These are phyloP conservation scores for Drosophila athabasca DNA, from an alignment of 1,140 invertebrate species.

Conservation along the genomic window DNA sequence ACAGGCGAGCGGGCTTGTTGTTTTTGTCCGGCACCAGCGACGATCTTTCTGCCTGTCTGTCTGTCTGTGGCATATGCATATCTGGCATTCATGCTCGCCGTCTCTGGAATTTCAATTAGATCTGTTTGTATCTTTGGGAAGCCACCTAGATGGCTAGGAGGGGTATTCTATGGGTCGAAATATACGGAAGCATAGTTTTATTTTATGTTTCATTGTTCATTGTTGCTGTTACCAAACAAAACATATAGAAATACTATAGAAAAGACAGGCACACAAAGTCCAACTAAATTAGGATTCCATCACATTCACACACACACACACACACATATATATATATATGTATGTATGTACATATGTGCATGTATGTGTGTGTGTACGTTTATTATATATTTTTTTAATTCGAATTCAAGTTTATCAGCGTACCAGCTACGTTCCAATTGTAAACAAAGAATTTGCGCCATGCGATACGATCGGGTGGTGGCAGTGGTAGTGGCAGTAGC, in stretches of 20 bases:
- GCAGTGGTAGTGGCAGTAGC: neutral
- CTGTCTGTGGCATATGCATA: too few relatives aligned
- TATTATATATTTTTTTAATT: constrained; percentile 29
- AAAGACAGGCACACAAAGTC: constrained; percentile 30
- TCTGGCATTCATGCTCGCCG: too few relatives aligned
- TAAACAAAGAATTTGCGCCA: constrained; percentile 68
- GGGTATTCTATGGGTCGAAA: too few relatives aligned
- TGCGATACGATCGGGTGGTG: neutral
- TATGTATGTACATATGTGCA: neutral
- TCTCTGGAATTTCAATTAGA: too few relatives aligned
- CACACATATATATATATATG: too few relatives aligned
- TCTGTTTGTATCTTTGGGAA: too few relatives aligned
- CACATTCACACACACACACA: constrained; percentile 12
- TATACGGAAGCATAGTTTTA: too few relatives aligned
- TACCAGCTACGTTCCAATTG: constrained; percentile 42
- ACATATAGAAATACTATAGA: constrained; percentile 48
- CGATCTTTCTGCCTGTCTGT: too few relatives aligned
- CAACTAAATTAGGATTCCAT: constrained; percentile 42
- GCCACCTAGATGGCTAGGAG: too few relatives aligned
- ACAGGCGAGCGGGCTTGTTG: too few relatives aligned
- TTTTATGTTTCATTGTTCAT: constrained; percentile 24
- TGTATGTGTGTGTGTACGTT: too few relatives aligned
- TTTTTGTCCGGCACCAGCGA: too few relatives aligned
- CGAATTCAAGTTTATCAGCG: constrained; percentile 45
- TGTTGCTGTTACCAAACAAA: constrained; percentile 39